phyloP scores from a whole-genome alignment of 2,888 invertebrate genomes.

The Drosophila cognata region DNA sequence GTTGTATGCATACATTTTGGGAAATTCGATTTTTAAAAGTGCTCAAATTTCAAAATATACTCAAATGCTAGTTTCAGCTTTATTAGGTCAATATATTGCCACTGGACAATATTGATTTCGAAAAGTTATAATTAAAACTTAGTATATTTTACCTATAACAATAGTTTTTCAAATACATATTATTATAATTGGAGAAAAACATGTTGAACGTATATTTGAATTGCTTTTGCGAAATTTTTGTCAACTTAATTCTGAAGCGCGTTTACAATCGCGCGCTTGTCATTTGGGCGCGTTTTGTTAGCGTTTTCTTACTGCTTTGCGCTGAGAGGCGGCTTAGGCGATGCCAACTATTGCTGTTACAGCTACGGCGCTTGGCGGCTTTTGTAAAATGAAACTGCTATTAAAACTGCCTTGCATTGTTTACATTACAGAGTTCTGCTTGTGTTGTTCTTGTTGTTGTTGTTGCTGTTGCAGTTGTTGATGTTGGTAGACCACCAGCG shows the following conservation, averaged over 20 bases:
- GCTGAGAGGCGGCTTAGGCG: slow-evolving; percentile 25
- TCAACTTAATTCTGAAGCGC: slow-evolving; percentile 10
- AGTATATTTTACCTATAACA: slow-evolving; percentile 78
- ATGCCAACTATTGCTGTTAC: slow-evolving; percentile 30
- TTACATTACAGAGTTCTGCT: slow-evolving; percentile 48
- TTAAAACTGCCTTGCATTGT: slow-evolving; percentile 56
- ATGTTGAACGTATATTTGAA: slow-evolving; percentile 42
- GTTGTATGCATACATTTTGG: neutral
- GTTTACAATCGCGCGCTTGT: slow-evolving; percentile 33
- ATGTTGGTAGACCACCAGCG: slow-evolving; percentile 59
- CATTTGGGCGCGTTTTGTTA: slow-evolving; percentile 42
- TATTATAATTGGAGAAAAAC: slow-evolving; percentile 83
- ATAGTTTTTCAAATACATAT: slow-evolving; percentile 83
- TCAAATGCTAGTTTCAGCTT: neutral
- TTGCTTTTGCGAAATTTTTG: neutral
- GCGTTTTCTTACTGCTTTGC: slow-evolving; percentile 24
- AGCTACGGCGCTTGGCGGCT: slow-evolving; percentile 20
- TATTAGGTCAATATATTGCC: too few relatives aligned
- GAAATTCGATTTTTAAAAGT: neutral
- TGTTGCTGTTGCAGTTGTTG: slow-evolving; percentile 26
- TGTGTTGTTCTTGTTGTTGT: slow-evolving; percentile 25
- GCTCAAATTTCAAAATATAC: neutral
- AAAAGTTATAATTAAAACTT: neutral
- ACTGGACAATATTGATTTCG: too few relatives aligned
- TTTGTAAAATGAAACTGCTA: slow-evolving; percentile 51